phyloP scores from a whole-genome alignment of 2,113 vertebrate genomes.

The Sander vitreus region DNA sequence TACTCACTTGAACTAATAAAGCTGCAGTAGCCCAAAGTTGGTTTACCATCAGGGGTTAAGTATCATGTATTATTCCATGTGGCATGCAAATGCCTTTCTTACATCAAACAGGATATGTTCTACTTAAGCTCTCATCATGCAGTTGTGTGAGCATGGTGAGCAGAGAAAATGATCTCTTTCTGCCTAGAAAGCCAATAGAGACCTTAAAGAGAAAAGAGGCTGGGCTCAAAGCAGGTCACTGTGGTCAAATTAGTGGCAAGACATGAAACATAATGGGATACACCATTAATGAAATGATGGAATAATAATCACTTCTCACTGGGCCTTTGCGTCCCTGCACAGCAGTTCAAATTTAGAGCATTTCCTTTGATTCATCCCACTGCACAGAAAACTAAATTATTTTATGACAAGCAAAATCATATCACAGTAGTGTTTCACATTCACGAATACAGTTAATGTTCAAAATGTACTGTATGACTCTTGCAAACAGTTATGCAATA shows the following conservation, averaged over 20 bases:
- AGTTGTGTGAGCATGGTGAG: background rate
- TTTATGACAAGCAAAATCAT: constrained; percentile 8
- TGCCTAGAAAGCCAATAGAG: constrained; percentile 1
- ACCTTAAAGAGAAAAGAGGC: constrained; percentile 39
- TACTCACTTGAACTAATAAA: constrained; percentile 34
- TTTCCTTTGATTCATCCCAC: constrained; percentile 47
- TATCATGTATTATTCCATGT: constrained; percentile 72
- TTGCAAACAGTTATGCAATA: background rate
- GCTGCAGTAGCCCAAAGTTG: constrained; percentile 2
- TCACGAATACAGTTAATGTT: background rate
- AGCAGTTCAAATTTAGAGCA: constrained; percentile 25
- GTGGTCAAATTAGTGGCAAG: constrained; percentile 57
- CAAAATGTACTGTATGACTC: background rate
- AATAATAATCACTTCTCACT: constrained; percentile 42
- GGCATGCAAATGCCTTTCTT: constrained; percentile 57
- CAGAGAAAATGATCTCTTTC: background rate
- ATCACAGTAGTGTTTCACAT: background rate
- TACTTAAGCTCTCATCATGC: constrained; percentile 44
- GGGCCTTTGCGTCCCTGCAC: constrained; percentile 1
- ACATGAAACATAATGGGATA: constrained; percentile 49
- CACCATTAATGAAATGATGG: constrained; percentile 47
- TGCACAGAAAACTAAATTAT: constrained; percentile 1
- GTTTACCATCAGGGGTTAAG: constrained; percentile 27
- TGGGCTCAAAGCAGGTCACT: constrained; percentile 57
- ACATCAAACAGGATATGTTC: constrained; percentile 54